Evolutionary conservation across 2,113 vertebrate genomes (phyloP).

Genomic region (Phasianus colchicus): DNA sequence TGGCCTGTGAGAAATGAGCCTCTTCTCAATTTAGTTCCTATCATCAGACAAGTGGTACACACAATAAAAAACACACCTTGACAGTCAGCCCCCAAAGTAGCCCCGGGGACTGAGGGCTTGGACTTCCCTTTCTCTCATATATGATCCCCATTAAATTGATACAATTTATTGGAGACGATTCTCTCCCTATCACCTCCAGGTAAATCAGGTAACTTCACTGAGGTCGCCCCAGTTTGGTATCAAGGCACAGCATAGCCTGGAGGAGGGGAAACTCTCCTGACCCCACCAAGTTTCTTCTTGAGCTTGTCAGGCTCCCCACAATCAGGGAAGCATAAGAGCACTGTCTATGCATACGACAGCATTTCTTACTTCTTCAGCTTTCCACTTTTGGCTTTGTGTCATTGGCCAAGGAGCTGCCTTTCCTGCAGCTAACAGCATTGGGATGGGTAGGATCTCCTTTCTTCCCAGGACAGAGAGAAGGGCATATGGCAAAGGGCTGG

Average conservation of each 20-base stretch:
- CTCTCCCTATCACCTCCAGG: not conserved
- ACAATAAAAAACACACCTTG: slow-evolving; percentile 66
- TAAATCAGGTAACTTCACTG: not conserved
- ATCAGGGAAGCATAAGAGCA: not conserved
- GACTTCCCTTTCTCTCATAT: slow-evolving; percentile 10
- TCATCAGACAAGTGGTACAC: slow-evolving; percentile 65
- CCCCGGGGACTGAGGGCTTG: not conserved
- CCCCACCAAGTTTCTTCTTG: not conserved
- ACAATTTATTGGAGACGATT: slow-evolving; percentile 4
- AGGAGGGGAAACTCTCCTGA: not conserved
- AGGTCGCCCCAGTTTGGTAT: not conserved
- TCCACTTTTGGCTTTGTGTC: not conserved
- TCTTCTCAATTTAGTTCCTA: slow-evolving; percentile 74
- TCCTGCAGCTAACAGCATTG: not conserved
- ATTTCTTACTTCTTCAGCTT: not conserved
- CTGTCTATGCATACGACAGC: not conserved
- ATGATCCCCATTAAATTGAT: not conserved
- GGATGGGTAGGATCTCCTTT: not conserved
- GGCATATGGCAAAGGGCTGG: not conserved
- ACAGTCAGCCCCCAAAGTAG: slow-evolving; percentile 54
- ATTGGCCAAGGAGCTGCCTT: not conserved
- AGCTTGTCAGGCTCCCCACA: not conserved
- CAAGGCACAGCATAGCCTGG: not conserved
- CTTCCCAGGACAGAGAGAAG: not conserved
- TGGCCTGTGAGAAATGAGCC: slow-evolving; percentile 70